A percentile compares a stretch with the other conserved stretches of the same genome.
phyloP scores from a whole-genome alignment of 1,140 invertebrate genomes.

The Bombus terrestris region DNA sequence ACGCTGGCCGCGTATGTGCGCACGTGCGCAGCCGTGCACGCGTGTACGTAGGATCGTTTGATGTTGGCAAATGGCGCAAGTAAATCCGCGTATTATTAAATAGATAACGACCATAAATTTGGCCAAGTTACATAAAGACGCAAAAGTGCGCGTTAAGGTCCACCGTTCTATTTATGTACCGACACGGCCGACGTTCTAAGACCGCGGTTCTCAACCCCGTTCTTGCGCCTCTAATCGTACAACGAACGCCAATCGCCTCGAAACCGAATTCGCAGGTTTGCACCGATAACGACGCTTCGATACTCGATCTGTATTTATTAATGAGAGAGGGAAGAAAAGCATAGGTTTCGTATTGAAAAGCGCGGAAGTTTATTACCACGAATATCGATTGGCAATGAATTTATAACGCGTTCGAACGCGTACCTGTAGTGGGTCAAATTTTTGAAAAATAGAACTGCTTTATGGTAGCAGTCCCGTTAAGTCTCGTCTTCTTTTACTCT shows the following conservation, averaged over 20 bases:
- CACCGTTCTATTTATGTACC: conserved; percentile 74
- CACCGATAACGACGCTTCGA: too few relatives aligned
- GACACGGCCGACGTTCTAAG: conserved; percentile 64
- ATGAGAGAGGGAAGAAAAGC: fast-evolving
- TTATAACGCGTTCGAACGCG: too few relatives aligned
- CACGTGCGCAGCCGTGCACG: conserved; percentile 4
- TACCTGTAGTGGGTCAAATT: too few relatives aligned
- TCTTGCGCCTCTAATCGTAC: conserved; percentile 7
- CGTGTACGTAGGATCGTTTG: conserved; percentile 48
- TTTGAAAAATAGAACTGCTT: too few relatives aligned
- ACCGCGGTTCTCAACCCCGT: conserved; percentile 67
- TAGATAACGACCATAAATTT: conserved; percentile 75
- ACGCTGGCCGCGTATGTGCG: conserved; percentile 34
- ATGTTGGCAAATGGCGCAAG: conserved; percentile 63
- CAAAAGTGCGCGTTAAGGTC: conserved; percentile 73
- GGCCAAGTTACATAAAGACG: conserved; percentile 72
- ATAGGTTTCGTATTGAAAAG: too few relatives aligned
- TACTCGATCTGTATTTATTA: too few relatives aligned
- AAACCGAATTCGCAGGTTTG: neutral
- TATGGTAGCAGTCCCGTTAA: too few relatives aligned
- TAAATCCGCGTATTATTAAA: conserved; percentile 70
- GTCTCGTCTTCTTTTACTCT: neutral
- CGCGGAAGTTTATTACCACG: too few relatives aligned
- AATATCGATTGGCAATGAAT: too few relatives aligned
- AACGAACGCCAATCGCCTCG: neutral